Evolutionary conservation across 1,140 invertebrate genomes (phyloP).

Genomic region (Grapholita molesta): DNA sequence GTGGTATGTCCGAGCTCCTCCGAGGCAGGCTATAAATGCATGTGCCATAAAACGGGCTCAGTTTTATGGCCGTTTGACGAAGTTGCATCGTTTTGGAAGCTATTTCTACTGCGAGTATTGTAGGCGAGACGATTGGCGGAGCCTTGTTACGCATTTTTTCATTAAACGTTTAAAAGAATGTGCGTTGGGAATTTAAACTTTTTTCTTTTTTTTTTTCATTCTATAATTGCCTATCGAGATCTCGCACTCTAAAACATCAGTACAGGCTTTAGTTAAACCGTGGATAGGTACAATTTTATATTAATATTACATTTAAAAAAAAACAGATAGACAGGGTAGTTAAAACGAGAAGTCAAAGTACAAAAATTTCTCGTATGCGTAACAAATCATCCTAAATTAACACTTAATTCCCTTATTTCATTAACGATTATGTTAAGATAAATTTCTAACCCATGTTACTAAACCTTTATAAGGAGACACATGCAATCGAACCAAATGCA

Average conservation of each 20-base stretch:
- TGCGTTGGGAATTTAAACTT: no score
- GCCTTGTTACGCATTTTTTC: neutral
- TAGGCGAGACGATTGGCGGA: conserved; percentile 49
- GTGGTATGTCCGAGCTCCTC: conserved; percentile 60
- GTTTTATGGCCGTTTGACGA: conserved; percentile 74
- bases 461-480: neutral
- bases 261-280: no score
- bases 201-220: no score
- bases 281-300: no score
- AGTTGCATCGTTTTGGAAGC: conserved; percentile 72
- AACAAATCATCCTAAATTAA: no score
- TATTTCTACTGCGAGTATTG: conserved; percentile 67
- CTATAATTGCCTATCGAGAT: no score
- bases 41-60: conserved; percentile 70
- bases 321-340: no score
- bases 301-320: no score
- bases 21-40: conserved; percentile 70
- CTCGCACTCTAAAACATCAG: no score
- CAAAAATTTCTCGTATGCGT: no score
- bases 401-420: no score
- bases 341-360: no score
- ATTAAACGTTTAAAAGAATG: neutral
- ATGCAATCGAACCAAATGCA: neutral
- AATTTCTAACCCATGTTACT: neutral
- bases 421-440: neutral